phyloP scores from a whole-genome alignment of 2,888 invertebrate genomes.

The Halictus ligatus region DNA sequence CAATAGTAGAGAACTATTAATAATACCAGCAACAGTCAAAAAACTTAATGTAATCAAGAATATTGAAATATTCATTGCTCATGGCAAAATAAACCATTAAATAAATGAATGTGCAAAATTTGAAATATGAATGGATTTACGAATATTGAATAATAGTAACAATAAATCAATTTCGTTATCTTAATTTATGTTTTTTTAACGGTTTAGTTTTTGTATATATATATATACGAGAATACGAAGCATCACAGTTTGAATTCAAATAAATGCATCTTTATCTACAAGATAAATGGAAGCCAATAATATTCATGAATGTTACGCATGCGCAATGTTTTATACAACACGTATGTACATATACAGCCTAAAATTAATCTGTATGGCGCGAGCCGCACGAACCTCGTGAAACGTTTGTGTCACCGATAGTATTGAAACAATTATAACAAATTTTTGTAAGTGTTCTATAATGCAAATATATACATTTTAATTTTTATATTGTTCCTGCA shows the following conservation, averaged over 20 bases:
- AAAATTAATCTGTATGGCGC: constrained; percentile 51
- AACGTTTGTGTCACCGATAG: constrained; percentile 30
- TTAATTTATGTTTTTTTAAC: neutral
- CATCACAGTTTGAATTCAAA: constrained; percentile 49
- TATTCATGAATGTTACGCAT: neutral
- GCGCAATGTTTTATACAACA: neutral
- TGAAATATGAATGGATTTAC: neutral
- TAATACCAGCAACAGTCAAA: constrained; percentile 22
- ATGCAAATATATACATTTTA: neutral
- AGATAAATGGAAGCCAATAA: constrained; percentile 45
- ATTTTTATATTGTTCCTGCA: neutral
- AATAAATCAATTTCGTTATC: neutral
- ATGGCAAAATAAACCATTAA: neutral
- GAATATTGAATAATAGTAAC: neutral
- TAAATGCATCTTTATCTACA: constrained; percentile 67
- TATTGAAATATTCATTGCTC: constrained; percentile 11
- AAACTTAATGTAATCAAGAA: neutral
- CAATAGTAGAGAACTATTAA: neutral
- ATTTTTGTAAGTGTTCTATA: constrained; percentile 49
- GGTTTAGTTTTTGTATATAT: neutral
- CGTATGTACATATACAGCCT: neutral
- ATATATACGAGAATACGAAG: neutral
- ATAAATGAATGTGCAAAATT: constrained; percentile 1
- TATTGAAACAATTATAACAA: constrained; percentile 39
- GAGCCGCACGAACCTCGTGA: constrained; percentile 59